Conservation (phyloP, 2,113 vertebrate species). For the Paradisaea rubra region DNA sequence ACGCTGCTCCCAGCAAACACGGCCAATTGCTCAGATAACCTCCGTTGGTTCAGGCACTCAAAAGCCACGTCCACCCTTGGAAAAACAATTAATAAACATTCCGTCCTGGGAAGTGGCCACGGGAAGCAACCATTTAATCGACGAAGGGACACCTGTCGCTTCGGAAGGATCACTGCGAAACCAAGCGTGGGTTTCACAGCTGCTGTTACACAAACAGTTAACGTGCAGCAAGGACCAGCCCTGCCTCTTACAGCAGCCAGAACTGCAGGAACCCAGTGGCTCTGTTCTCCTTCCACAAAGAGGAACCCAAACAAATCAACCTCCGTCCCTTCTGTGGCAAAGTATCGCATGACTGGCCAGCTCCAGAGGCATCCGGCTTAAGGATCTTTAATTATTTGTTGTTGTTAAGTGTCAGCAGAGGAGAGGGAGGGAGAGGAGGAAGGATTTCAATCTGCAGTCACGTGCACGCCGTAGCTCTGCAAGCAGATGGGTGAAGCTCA, state of each 20-base stretch:
- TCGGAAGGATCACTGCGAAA: accelerated
- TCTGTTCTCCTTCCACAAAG: not conserved
- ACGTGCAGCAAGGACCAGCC: not conserved
- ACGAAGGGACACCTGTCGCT: accelerated
- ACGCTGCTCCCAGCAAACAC: not conserved
- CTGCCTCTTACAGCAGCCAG: not conserved
- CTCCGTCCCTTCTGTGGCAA: not conserved
- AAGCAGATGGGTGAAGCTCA: not conserved
- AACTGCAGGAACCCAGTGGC: not conserved
- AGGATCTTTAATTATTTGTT: not conserved
- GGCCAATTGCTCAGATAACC: not conserved
- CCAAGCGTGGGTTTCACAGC: not conserved
- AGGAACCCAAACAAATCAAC: not conserved
- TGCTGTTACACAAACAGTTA: not conserved
- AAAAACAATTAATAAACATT: not conserved
- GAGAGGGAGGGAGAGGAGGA: not conserved
- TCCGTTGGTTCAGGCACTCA: not conserved
- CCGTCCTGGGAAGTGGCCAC: accelerated
- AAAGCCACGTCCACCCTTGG: not conserved
- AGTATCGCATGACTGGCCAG: not conserved
- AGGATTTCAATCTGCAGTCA: not conserved
- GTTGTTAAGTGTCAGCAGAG: not conserved
- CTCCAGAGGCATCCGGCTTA: not conserved
- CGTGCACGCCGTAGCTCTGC: accelerated
- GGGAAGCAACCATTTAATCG: not conserved